These are phyloP conservation scores for Camelus bactrianus DNA, from an alignment of 2,113 vertebrate genomes.

Conservation along the genomic window DNA sequence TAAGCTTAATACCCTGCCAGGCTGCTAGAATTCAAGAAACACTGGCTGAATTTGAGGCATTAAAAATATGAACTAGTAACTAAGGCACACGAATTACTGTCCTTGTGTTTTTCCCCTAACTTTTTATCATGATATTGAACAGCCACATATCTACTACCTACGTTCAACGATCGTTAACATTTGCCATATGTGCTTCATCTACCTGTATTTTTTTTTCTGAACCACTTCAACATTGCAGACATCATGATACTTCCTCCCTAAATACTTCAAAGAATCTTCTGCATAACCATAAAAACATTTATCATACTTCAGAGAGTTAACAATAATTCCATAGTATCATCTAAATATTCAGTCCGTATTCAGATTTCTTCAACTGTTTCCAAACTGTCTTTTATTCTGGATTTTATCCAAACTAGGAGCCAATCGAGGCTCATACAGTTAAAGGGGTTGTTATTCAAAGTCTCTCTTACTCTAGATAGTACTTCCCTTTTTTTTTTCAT, in stretches of 20 bases:
- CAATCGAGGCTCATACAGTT: not conserved
- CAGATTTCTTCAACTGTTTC: not conserved
- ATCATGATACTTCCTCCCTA: not conserved
- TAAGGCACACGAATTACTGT: not conserved
- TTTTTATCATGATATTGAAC: conserved; percentile 4
- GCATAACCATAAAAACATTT: not conserved
- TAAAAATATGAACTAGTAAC: conserved; percentile 25
- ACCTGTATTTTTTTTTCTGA: conserved; percentile 37
- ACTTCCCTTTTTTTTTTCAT: not conserved
- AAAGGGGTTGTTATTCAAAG: not conserved
- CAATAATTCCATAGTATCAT: not conserved
- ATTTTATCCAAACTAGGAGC: not conserved
- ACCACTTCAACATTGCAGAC: not conserved
- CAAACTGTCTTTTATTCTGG: conserved; percentile 18
- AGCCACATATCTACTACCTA: not conserved
- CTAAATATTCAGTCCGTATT: conserved; percentile 39
- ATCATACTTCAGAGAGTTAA: not conserved
- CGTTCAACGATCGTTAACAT: not conserved
- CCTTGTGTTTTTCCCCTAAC: not conserved
- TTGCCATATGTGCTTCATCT: not conserved
- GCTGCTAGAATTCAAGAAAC: conserved; percentile 14
- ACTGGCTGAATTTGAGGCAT: not conserved
- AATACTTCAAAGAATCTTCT: conserved; percentile 19
- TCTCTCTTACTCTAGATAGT: not conserved
- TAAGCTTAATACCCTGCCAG: not conserved